Evolutionary conservation across 2,888 invertebrate species (phyloP).

Genomic region (Halictus ligatus): DNA sequence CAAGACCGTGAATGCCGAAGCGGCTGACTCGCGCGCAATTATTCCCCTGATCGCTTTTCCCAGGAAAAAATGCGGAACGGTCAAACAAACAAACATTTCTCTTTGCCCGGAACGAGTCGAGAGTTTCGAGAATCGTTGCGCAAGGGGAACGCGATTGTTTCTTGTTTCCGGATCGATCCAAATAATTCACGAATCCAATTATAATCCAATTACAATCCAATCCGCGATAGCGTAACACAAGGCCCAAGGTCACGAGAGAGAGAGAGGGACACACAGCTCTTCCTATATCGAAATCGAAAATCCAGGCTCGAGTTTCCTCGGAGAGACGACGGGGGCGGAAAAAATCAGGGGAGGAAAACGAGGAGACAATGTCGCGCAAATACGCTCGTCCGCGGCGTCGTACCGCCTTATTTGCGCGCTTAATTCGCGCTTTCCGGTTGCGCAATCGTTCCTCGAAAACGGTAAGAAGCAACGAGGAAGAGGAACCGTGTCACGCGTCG

Average conservation of each 20-base stretch:
- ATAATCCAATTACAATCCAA: conserved; percentile 37
- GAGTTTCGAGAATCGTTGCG: neutral
- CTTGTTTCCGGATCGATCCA: conserved; percentile 34
- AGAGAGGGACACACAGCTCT: neutral
- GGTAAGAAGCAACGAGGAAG: neutral
- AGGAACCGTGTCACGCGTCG: neutral
- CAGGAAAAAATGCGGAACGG: neutral
- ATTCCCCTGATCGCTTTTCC: conserved; percentile 21
- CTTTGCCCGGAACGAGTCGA: neutral
- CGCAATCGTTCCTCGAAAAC: conserved; percentile 24
- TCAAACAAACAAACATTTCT: neutral
- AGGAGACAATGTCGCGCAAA: conserved; percentile 25
- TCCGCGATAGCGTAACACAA: neutral
- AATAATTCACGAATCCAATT: conserved; percentile 38
- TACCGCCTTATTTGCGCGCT: conserved; percentile 26
- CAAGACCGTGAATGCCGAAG: neutral
- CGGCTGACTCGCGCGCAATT: conserved; percentile 5
- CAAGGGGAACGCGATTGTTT: neutral
- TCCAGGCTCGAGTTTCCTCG: neutral
- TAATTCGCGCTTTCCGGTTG: conserved; percentile 43
- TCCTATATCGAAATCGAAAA: neutral
- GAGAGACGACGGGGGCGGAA: neutral
- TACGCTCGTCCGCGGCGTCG: conserved; percentile 2
- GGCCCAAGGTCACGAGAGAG: neutral
- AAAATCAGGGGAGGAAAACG: conserved; percentile 1